phyloP scores from a whole-genome alignment of 1,140 invertebrate species.

The Ephestia elutella region DNA sequence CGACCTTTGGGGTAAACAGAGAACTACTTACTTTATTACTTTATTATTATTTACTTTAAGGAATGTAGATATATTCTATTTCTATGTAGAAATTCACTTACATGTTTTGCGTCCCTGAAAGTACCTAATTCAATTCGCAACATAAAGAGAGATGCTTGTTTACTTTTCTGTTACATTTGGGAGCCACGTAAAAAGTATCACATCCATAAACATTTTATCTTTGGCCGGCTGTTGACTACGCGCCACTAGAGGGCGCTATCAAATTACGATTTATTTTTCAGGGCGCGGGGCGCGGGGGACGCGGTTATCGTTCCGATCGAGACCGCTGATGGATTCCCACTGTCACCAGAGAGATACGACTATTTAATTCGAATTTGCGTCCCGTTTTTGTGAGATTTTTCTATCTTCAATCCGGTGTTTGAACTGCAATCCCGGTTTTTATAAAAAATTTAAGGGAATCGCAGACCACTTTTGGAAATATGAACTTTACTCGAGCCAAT shows the following conservation, averaged over 20 bases:
- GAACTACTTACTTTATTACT: too few species aligned
- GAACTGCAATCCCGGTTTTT: conserved; percentile 8
- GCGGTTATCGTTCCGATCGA: conserved; percentile 35
- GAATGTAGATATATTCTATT: background rate
- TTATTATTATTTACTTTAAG: too few species aligned
- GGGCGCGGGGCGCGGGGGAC: conserved; percentile 15
- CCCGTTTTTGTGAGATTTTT: conserved; percentile 42
- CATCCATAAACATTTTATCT: conserved; percentile 10
- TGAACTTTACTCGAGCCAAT: background rate
- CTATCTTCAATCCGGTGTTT: conserved; percentile 20
- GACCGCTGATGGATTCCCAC: conserved; percentile 43
- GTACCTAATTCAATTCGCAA: background rate
- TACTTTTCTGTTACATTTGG: background rate
- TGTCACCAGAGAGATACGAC: conserved; percentile 43
- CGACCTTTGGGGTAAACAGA: too few species aligned
- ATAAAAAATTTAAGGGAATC: conserved; percentile 15
- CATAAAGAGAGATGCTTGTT: background rate
- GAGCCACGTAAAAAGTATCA: conserved; percentile 2
- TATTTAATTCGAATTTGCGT: conserved; percentile 56
- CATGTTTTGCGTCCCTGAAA: background rate
- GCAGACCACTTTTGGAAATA: background rate
- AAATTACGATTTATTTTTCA: conserved; percentile 47
- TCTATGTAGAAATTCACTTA: background rate
- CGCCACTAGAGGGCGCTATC: conserved; percentile 31
- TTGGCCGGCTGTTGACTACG: background rate